phyloP scores from a whole-genome alignment of 2,113 vertebrate species.

The Poeciliopsis prolifica region DNA sequence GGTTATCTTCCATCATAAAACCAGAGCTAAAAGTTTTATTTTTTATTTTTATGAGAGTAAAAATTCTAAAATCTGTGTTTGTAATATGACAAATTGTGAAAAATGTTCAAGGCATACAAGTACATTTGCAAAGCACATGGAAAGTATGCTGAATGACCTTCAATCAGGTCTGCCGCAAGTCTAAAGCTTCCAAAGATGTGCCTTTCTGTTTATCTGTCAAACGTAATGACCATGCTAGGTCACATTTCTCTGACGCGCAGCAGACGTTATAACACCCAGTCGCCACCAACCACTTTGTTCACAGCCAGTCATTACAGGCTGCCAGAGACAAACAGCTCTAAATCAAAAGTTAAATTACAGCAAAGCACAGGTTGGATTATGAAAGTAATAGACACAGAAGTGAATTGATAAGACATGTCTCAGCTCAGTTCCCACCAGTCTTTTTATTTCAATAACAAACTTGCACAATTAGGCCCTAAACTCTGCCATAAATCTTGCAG shows the following conservation, averaged over 20 bases:
- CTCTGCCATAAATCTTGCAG: conserved; percentile 69
- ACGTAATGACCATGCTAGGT: conserved; percentile 43
- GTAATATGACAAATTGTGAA: not conserved
- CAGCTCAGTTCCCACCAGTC: conserved; percentile 71
- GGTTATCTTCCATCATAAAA: not conserved
- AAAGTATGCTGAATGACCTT: conserved; percentile 2
- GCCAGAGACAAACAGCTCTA: conserved; percentile 62
- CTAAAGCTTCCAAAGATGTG: conserved; percentile 1
- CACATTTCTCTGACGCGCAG: conserved; percentile 20
- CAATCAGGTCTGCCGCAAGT: not conserved
- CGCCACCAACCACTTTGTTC: conserved; percentile 39
- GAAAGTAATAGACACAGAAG: conserved; percentile 53
- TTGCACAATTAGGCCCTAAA: conserved; percentile 76
- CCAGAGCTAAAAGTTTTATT: not conserved
- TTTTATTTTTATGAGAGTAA: not conserved
- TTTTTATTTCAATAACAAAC: conserved; percentile 72
- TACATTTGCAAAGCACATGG: not conserved
- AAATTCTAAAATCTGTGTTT: not conserved
- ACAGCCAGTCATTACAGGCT: conserved; percentile 25
- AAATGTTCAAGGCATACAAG: not conserved
- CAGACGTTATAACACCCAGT: conserved; percentile 35
- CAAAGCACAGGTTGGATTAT: conserved; percentile 58
- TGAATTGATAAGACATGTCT: conserved; percentile 75
- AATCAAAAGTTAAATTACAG: conserved; percentile 70
- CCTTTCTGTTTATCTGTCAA: conserved; percentile 22